phyloP scores from a whole-genome alignment of 2,113 vertebrate genomes.

The Syrrhaptes paradoxus region DNA sequence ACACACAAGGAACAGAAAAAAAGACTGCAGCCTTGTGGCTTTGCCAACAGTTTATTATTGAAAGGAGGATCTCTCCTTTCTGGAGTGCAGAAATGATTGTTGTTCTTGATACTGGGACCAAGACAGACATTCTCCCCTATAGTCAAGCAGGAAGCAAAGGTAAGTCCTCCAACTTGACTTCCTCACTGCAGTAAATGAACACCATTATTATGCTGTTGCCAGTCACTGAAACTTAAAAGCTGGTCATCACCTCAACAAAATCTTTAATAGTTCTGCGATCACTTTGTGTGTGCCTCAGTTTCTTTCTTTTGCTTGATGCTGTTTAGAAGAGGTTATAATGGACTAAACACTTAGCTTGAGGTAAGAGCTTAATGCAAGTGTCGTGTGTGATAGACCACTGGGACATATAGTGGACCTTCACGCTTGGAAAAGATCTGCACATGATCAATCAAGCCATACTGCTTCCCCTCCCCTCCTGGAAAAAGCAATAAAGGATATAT shows the following conservation, averaged over 20 bases:
- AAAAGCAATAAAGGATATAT: not conserved
- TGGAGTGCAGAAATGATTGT: not conserved
- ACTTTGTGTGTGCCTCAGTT: rapidly evolving
- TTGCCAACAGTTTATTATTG: not conserved
- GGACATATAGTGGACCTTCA: not conserved
- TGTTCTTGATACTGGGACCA: not conserved
- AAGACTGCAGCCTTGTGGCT: not conserved
- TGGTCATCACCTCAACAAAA: not conserved
- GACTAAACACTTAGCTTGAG: not conserved
- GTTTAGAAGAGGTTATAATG: not conserved
- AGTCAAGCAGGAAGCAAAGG: not conserved
- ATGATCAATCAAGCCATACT: not conserved
- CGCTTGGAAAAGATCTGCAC: not conserved
- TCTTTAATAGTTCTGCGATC: not conserved
- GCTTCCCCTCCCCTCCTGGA: not conserved
- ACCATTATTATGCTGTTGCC: not conserved
- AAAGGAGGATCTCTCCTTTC: not conserved
- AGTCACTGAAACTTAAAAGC: not conserved
- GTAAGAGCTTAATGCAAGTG: not conserved
- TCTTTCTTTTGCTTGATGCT: not conserved
- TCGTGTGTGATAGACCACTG: not conserved
- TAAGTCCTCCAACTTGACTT: not conserved
- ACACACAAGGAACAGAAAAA: not conserved
- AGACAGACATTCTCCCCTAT: not conserved
- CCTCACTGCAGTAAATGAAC: not conserved